Base-by-base conservation (phyloP, 2,797 vertebrate genomes). In the Champsocephalus gunnari region DNA sequence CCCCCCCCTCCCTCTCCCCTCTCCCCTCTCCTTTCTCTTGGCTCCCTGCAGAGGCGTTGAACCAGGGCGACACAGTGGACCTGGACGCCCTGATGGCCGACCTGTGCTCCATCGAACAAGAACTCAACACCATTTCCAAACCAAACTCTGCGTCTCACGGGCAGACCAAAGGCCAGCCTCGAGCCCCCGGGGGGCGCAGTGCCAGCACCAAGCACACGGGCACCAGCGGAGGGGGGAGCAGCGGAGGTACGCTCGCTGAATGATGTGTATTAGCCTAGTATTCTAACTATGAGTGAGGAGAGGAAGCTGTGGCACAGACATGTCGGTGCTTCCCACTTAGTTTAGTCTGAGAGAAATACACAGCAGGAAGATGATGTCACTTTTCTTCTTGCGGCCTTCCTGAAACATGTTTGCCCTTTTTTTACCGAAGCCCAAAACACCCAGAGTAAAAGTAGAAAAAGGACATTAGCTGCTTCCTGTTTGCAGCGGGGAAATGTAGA, bases 21-120 rank as follows among this genome's bases (percentile, higher is more conserved):
- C 1, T 17, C 45, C 7, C 2, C 5, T 21, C 44, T 47, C 4
- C 3, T 17, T 3, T 24, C 8, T 57, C 19, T 21, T 50, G 10
- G 12, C 51, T 43, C 49, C 12, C n/a, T 34, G 14, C 96, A 99
- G 98, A 99, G 96, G 98, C 98, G 28, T 87, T 99, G 89, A 99
- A 96, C 92, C 97, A 99, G 87, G 98, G 98, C 0, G 98, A 99
- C 75, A 87, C 96, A 0, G 98, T 99, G 82, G 98, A 99, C 92
- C 92, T 99, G 90, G 98, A 99, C 54, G 96, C 98, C 45, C 95
- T 99, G 55, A 99, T 99, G 98, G 98, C 98, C 0, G 98, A 99
- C 90, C 96, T 99, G 64, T 99, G 98, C 93, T 97, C 98, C 79
- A 99, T 99, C 55, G 98, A 99, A 85, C 98, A 99, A 94, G 98